Evolutionary conservation across 2,888 invertebrate genomes (phyloP), one percentile per base, ranked within the genome.

Genomic region (Spialia ferax): DNA sequence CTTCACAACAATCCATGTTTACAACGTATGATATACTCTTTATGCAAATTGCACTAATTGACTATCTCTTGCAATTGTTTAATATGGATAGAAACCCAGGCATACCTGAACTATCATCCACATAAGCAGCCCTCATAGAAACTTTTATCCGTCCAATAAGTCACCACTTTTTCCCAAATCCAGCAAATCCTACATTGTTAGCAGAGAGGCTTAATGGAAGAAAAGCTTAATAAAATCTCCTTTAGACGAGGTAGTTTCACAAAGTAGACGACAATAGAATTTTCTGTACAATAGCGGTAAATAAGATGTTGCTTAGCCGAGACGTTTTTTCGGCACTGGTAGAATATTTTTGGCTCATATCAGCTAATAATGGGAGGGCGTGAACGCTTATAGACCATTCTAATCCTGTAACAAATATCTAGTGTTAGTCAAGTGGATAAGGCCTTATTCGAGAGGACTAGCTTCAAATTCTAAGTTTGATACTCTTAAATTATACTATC

Each of bases 131-230:
- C 6, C 23, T 13, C 23, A 52, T 23, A 52, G 50, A 61, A 20
- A 52, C n/a, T 26, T 18, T n/a, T 52, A 38, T 52, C 45, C 56
- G 48, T 20, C 20, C 65, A 65, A 60, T 65, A 64, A 64, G 35
- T 35, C 5, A 57, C 45, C 48, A 57, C 23, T 50, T 65, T 59
- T 48, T 52, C 18, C 48, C 18, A 66, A 54, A 59, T 50, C 59
- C 32, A 54, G 52, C 18, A 59, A 66, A 59, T 42, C 65, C 65
- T 29, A 29, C 59, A 60, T 66, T 66, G 65, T 66, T 66, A 60
- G 59, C 35, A 59, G 15, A n/a, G 22, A 15, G 26, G 59, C 59
- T 66, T 66, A 59, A 50, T 54, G 52, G 50, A 59, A 65, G 54
- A 48, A 61, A 57, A 29, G 65, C 65, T 54, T 57, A 66, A 38